phyloP scores from a whole-genome alignment of 2,888 invertebrate species.

The Tetropium fuscum region DNA sequence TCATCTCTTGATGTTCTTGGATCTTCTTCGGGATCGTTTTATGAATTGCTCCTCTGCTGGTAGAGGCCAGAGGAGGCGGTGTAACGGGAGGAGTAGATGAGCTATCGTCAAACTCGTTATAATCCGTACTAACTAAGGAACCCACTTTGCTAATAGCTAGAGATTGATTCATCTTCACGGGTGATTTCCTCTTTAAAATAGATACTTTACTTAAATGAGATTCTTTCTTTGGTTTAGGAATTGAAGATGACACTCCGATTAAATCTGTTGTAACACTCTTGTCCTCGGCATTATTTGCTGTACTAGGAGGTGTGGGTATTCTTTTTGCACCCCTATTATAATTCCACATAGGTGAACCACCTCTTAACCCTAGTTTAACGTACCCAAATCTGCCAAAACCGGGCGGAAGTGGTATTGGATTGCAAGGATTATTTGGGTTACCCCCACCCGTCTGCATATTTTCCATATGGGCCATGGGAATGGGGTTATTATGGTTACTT shows the following conservation, averaged over 20 bases:
- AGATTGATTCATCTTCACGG: constrained; percentile 59
- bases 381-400: constrained; percentile 72
- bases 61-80: constrained; percentile 64
- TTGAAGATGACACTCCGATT: constrained; percentile 23
- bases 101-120: constrained; percentile 71
- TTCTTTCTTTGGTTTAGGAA: constrained; percentile 64
- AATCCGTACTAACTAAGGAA: constrained; percentile 71
- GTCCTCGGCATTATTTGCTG: constrained; percentile 33
- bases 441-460: constrained; percentile 64
- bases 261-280: constrained; percentile 33
- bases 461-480: constrained; percentile 39
- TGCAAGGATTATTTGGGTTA: constrained; percentile 69
- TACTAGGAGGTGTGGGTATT: constrained; percentile 57
- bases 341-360: constrained; percentile 77
- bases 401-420: constrained; percentile 70
- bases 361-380: constrained; percentile 73
- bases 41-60: constrained; percentile 48
- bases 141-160: constrained; percentile 63
- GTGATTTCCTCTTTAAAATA: constrained; percentile 70
- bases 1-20: constrained; percentile 45
- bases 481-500: constrained; percentile 69
- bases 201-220: constrained; percentile 70
- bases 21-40: constrained; percentile 54
- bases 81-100: constrained; percentile 71
- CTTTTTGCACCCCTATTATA: constrained; percentile 64